Evolutionary conservation across 92 coral and sea anemone species (phyloP), one percentile per base, ranked within the genome.

Genomic region (Porites cylindrica): DNA sequence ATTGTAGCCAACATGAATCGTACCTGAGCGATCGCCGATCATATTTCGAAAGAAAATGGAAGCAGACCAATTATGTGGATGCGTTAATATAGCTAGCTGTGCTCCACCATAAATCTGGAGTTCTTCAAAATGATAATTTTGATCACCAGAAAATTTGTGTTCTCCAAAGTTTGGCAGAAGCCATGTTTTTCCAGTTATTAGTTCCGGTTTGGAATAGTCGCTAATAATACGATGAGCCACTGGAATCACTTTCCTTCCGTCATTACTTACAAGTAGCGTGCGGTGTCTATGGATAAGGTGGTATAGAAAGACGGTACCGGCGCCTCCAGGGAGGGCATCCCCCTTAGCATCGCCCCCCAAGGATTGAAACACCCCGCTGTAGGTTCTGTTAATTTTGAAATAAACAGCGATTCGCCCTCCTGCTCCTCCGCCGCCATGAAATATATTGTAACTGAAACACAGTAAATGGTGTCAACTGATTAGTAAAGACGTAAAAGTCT

Each of bases 11-110:
- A 97, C 75, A 66, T 97, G 99, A 21, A 97, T 87, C 26, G 98
- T 97, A 18, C 99, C 96, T 50, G 92, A 90, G 43, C 99, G 98
- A 87, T 97, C 99, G 38, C 99, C 99, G 84, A 97, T 97, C 99
- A 97, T 97, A 78, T 95, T 91, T 51, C 98, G 96, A 88, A 97
- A 97, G 70, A 75, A 91, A 83, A 97, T 77, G 86, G 98, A 86
- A 9, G 99, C 98, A 50, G 95, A 84, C 17, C 94, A 88, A 68
- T 90, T 89, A 50, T 91, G 90, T 10, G 97, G 98, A 73, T 87
- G 67, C 12, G 98, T 92, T 6, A 91, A 92, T 20, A 93, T 85
- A 10, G 99, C 99, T 51, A 97, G 81, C 73, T 97, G 99, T 7
- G 94, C 96, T 14, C 95, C 95, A 19, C 97, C 99, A 73, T 95